Base-by-base conservation (phyloP, 2,113 vertebrate species). In the Halcyon senegalensis region DNA sequence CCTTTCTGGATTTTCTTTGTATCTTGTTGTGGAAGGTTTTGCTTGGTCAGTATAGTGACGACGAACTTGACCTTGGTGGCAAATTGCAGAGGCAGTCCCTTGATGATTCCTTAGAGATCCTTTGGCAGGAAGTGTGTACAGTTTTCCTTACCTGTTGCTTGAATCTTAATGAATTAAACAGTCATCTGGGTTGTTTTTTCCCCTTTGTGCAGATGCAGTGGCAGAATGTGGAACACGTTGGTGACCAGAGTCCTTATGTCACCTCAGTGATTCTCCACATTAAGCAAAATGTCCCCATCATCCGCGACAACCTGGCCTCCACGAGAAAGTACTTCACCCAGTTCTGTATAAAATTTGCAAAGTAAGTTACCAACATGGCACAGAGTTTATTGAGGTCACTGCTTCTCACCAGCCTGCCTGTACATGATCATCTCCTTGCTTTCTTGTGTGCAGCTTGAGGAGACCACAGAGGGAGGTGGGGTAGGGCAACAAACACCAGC, bases 291-390 rank as follows among this genome's bases (percentile, higher is more conserved):
- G 99, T 99, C 82, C 99, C 99, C 33, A 99, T 99, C 98, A 99
- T 99, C 96, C 98, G 99, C 4, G 99, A 99, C 98, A 99, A 99
- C 94, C 98, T 99, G 97, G 99, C 99, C 79, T 99, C 99, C 69
- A 99, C 99, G 0, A 99, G 99, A 50, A 99, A 99, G 97, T 99
- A 99, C 97, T 99, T 99, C 98, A 99, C 99, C 16, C 99, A 99
- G 96, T 99, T 99, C 98, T 99, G 99, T 98, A 99, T 99, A 81
- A 99, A 99, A 93, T 99, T 99, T 97, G 99, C 99, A 69, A 99
- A 99, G 99, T 99, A 94, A 98, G 97, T 97, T 25, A 41, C 79
- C 31, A 17, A 2, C 16, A 1, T 0, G 11, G 43, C 50, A 7
- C 27, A 5, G 44, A 33, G 13, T 30, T 87, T 13, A 1, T 72